phyloP scores from a whole-genome alignment of 2,888 invertebrate genomes.

The Aporophyla lueneburgensis region DNA sequence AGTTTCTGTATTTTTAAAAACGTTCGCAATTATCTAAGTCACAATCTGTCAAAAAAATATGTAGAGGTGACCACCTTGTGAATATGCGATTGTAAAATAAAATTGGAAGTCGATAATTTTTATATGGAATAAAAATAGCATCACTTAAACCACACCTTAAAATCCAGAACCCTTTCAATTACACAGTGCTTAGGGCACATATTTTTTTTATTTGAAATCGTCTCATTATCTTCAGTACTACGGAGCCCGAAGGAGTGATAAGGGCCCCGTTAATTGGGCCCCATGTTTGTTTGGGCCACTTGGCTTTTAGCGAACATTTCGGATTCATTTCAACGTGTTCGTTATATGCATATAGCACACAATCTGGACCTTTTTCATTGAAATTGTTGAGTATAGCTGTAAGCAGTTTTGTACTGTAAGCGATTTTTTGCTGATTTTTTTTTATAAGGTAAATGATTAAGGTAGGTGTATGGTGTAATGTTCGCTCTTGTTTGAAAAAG shows the following conservation, averaged over 20 bases:
- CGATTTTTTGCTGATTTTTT: slow-evolving; percentile 21
- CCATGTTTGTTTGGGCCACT: slow-evolving; percentile 58
- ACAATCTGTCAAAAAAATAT: no score
- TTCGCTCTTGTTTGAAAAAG: neutral
- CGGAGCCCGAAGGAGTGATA: slow-evolving; percentile 39
- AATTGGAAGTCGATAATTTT: neutral
- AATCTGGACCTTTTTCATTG: slow-evolving; percentile 32
- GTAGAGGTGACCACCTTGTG: neutral
- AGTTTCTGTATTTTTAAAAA: neutral
- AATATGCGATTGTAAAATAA: neutral
- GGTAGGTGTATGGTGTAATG: neutral
- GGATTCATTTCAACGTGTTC: slow-evolving; percentile 42
- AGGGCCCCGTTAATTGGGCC: slow-evolving; percentile 58
- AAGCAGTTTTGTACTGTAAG: neutral
- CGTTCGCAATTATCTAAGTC: neutral
- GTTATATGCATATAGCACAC: neutral
- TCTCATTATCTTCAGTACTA: slow-evolving; percentile 55
- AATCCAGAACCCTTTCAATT: slow-evolving; percentile 37
- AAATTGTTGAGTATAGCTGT: slow-evolving; percentile 12
- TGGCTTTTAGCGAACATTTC: slow-evolving; percentile 43
- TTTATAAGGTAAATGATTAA: neutral
- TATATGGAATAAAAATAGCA: neutral
- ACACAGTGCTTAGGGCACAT: slow-evolving; percentile 16
- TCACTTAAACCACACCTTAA: slow-evolving; percentile 37
- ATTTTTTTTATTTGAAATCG: slow-evolving; percentile 45